Conservation (phyloP, 1,140 invertebrate genomes). For the Ruditapes philippinarum region DNA sequence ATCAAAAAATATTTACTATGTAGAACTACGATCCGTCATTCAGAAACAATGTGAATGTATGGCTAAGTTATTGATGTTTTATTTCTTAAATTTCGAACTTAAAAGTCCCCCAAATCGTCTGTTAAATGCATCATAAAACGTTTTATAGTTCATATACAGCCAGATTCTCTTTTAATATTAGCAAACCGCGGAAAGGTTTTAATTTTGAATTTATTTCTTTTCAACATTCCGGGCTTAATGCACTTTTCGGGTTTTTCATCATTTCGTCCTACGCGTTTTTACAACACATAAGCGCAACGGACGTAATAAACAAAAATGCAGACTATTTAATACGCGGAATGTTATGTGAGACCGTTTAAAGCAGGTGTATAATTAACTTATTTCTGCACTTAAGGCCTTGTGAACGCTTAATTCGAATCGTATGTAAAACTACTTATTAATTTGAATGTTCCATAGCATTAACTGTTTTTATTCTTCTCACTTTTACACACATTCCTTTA, state of each 20-base stretch:
- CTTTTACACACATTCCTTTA: neutral
- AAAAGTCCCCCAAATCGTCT: neutral
- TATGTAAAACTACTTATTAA: neutral
- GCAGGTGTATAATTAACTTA: slow-evolving; percentile 40
- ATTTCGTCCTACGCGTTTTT: neutral
- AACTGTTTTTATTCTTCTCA: neutral
- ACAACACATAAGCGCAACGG: neutral
- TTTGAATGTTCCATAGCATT: neutral
- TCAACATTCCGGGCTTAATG: neutral
- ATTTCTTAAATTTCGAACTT: slow-evolving; percentile 15
- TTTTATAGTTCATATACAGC: neutral
- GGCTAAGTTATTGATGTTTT: neutral
- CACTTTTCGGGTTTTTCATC: neutral
- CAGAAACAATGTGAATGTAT: slow-evolving; percentile 4
- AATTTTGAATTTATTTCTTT: neutral
- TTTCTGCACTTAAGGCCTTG: neutral
- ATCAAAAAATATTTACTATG: slow-evolving; percentile 11
- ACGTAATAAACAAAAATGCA: neutral
- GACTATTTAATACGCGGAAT: neutral
- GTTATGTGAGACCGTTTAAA: neutral
- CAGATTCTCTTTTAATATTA: neutral
- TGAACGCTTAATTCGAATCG: neutral
- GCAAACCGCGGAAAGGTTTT: neutral
- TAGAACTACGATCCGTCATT: neutral
- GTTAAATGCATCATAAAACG: neutral